Evolutionary conservation across 2,113 vertebrate species (phyloP).

Genomic region (Tympanuchus pallidicinctus): DNA sequence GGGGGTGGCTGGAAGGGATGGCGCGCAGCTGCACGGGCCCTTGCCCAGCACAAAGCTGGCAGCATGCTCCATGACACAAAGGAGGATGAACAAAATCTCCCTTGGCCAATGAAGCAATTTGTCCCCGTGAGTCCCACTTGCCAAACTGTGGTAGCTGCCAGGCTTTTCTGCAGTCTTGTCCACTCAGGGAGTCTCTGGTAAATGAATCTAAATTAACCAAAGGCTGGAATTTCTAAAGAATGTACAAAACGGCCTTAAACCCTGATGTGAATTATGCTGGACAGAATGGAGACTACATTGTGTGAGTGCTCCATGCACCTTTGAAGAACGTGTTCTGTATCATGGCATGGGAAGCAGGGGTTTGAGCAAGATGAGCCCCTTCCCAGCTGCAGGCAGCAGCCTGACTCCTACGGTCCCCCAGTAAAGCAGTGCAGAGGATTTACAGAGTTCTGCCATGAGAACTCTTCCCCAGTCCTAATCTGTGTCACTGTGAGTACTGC

Average conservation of each 20-base stretch:
- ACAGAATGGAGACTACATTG: background rate
- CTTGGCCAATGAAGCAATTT: background rate
- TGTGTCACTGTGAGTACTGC: background rate
- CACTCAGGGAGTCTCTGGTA: background rate
- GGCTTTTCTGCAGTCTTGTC: background rate
- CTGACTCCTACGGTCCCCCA: background rate
- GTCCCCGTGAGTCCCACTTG: background rate
- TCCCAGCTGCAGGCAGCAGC: background rate
- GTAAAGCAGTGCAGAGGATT: background rate
- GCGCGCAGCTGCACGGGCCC: background rate
- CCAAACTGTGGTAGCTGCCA: background rate
- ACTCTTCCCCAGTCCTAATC: background rate
- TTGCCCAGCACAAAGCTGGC: background rate
- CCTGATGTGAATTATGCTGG: background rate
- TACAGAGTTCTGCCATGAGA: background rate
- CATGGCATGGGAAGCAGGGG: fast-evolving
- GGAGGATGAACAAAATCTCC: background rate
- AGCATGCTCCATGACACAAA: background rate
- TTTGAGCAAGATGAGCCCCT: background rate
- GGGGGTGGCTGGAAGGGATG: background rate
- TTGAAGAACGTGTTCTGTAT: background rate
- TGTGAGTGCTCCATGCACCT: background rate
- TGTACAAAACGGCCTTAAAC: background rate
- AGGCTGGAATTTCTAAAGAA: background rate
- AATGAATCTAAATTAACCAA: background rate